Percentiles rank a stretch among this genome's conserved stretches.
Evolutionary conservation across 2,888 invertebrate genomes (phyloP).

Genomic region (Calameuta filiformis): DNA sequence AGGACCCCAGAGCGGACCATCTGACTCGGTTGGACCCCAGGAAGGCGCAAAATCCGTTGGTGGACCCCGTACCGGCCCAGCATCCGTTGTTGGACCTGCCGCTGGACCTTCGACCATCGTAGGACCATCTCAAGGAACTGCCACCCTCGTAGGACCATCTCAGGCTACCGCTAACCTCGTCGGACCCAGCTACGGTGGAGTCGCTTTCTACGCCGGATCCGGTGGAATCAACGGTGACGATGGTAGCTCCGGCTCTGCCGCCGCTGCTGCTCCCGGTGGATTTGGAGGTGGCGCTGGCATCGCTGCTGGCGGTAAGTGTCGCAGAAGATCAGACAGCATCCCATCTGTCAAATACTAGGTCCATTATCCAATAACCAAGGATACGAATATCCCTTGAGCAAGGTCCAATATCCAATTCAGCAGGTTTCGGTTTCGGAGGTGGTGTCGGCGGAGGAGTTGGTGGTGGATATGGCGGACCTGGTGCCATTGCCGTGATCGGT

Average conservation of each 20-base stretch:
- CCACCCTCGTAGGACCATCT: constrained; percentile 62
- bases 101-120: constrained; percentile 62
- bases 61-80: constrained; percentile 64
- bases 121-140: constrained; percentile 62
- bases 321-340: background rate
- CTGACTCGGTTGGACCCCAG: constrained; percentile 63
- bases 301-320: background rate
- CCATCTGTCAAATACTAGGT: background rate
- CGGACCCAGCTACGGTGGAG: constrained; percentile 63
- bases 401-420: background rate
- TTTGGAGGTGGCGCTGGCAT: constrained; percentile 17
- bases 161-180: constrained; percentile 63
- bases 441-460: constrained; percentile 39
- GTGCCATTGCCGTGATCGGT: constrained; percentile 62
- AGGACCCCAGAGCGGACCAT: constrained; percentile 64
- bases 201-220: constrained; percentile 61
- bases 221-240: constrained; percentile 65
- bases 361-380: background rate
- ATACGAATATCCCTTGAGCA: too few relatives aligned
- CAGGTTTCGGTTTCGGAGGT: constrained; percentile 24
- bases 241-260: constrained; percentile 64
- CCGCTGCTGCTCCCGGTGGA: constrained; percentile 59
- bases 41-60: constrained; percentile 63
- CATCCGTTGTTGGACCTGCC: constrained; percentile 62
- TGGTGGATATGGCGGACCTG: constrained; percentile 49